phyloP scores from a whole-genome alignment of 2,113 vertebrate species.

The Origma solitaria region DNA sequence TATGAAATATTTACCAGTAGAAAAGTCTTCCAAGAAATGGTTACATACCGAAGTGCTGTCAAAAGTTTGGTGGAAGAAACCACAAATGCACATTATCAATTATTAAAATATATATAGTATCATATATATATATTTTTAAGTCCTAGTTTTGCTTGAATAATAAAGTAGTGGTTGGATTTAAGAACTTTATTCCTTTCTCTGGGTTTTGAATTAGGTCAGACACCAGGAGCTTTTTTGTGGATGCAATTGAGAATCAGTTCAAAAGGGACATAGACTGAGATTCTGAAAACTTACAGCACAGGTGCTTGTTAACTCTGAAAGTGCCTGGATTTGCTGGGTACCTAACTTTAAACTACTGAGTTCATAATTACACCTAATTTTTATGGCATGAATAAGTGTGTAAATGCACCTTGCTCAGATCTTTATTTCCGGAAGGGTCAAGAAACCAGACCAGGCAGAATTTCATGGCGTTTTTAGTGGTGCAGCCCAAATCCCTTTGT shows the following conservation, averaged over 20 bases:
- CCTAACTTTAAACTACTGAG: neutral
- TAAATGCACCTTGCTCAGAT: neutral
- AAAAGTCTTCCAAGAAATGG: neutral
- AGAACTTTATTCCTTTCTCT: neutral
- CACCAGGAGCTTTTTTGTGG: neutral
- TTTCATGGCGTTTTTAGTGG: neutral
- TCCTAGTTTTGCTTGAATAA: neutral
- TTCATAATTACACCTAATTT: neutral
- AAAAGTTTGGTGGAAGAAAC: neutral
- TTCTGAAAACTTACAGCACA: neutral
- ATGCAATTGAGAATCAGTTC: neutral
- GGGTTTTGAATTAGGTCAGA: neutral
- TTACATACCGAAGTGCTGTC: neutral
- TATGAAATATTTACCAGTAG: neutral
- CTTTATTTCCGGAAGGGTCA: neutral
- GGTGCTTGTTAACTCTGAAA: neutral
- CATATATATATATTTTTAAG: neutral
- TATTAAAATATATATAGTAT: neutral
- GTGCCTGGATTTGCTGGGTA: neutral
- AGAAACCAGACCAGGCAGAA: neutral
- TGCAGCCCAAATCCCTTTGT: neutral
- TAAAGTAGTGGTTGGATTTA: neutral
- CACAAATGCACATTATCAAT: neutral
- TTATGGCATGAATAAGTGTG: neutral
- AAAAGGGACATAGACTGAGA: neutral